Percentiles rank a stretch among this genome's conserved stretches.
Conservation (phyloP, 2,113 vertebrate genomes). For the Tylochromis polylepis region DNA sequence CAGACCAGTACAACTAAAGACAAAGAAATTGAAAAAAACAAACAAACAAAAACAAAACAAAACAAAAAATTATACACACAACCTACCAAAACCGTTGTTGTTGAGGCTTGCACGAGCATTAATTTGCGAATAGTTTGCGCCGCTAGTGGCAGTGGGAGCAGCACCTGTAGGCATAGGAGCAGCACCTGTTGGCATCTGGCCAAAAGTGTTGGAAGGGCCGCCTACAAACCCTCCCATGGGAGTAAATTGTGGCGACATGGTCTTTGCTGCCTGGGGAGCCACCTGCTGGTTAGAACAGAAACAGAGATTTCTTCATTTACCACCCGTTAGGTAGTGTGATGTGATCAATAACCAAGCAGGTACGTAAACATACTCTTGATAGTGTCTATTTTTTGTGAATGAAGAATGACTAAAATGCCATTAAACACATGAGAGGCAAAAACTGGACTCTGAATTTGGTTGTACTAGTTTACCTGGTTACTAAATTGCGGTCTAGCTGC, state of each 20-base stretch:
- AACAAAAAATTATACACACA: neutral
- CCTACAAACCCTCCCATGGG: slow-evolving; percentile 65
- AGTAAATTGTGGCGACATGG: slow-evolving; percentile 67
- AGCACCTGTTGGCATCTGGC: slow-evolving; percentile 66
- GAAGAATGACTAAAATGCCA: neutral
- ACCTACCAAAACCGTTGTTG: slow-evolving; percentile 68
- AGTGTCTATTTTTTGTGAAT: neutral
- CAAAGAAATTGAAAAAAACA: neutral
- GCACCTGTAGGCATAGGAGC: slow-evolving; percentile 58
- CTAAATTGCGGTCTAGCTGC: slow-evolving; percentile 79
- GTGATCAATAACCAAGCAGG: neutral
- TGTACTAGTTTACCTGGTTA: slow-evolving; percentile 76
- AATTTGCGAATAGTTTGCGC: slow-evolving; percentile 63
- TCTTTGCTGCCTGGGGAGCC: slow-evolving; percentile 67
- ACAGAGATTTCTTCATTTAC: neutral
- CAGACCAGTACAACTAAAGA: neutral
- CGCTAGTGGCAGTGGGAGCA: slow-evolving; percentile 50
- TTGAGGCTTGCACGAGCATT: slow-evolving; percentile 51
- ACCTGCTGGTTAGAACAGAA: slow-evolving; percentile 52
- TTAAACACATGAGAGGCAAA: neutral
- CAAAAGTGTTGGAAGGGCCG: slow-evolving; percentile 64
- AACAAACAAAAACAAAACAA: accelerated
- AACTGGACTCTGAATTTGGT: neutral
- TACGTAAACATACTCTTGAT: neutral
- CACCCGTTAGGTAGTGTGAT: neutral